Percentiles rank a stretch among this genome's conserved stretches.
Evolutionary conservation across 2,797 vertebrate genomes (phyloP).

Genomic region (Aplochiton taeniatus): DNA sequence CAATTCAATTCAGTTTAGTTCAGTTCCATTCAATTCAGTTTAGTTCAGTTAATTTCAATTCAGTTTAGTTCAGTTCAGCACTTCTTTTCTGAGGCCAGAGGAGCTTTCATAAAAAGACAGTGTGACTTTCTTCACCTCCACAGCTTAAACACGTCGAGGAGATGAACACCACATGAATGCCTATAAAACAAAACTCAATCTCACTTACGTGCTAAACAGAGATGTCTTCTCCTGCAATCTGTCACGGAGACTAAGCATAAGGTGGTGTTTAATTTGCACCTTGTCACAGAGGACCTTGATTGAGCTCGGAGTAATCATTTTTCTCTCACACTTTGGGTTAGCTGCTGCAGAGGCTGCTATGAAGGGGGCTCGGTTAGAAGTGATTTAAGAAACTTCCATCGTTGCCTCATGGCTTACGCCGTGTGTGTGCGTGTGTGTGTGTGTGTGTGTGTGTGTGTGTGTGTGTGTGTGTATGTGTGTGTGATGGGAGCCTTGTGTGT

Average conservation of each 20-base stretch:
- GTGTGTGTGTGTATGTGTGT: too few species aligned
- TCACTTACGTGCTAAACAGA: background rate
- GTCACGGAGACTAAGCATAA: background rate
- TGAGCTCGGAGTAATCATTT: slow-evolving; percentile 13
- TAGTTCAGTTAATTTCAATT: background rate
- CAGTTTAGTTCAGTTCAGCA: background rate
- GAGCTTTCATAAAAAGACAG: background rate
- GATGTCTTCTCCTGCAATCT: background rate
- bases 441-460: too few species aligned
- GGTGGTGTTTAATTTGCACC: background rate
- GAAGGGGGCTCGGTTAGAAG: too few species aligned
- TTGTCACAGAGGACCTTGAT: slow-evolving; percentile 1
- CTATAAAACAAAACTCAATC: slow-evolving; percentile 2
- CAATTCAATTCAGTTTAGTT: too few species aligned
- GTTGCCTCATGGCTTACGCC: too few species aligned
- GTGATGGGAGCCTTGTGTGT: background rate
- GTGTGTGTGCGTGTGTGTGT: too few species aligned
- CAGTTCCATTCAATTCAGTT: too few species aligned
- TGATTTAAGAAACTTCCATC: too few species aligned
- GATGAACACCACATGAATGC: background rate
- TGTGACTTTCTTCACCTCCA: background rate
- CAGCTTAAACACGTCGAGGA: background rate
- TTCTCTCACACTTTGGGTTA: background rate
- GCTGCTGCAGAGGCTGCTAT: too few species aligned
- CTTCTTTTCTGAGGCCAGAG: background rate